Base-by-base conservation (phyloP, 1,140 invertebrate genomes). In the Streblospio benedicti region DNA sequence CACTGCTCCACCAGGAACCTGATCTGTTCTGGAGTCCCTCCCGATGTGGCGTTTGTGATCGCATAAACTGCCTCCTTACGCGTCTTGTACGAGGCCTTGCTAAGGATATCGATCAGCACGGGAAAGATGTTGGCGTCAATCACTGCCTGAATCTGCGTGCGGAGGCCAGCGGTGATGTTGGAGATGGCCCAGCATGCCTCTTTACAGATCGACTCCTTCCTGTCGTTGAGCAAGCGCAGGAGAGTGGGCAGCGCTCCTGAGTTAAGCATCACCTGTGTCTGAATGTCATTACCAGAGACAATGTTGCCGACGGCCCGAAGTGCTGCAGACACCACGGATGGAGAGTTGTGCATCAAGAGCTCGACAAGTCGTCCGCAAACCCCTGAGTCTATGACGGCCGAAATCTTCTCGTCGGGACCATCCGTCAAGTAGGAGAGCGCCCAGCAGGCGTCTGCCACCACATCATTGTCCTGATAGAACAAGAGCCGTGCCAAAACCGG, bases 101-200 rank as follows among this genome's bases (percentile, higher is more conserved):
- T 84, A 70, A 97, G 83, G 63, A 97, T 90, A 53, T 93, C 87
- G 67, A 97, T 93, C 35, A 97, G 79, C 49, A 87, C 83, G 3
- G 92, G 92, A 71, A 97, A 94, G 67, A 97, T 93, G 69, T 94
- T 91, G 23, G 90, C 89, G 80, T 97, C 92, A 68, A 97, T 93
- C 5, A 97, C 91, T 63, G 89, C 87, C 87, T 90, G 89, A 66
- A 95, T 93, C 81, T 97, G 95, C 67, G 86, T 84, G 49, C 88
- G 84, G 80, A 97, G 97, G 50, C 95, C 94, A 55, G 94, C 94
- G 2, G 94, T 96, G 53, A 98, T 96, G 79, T 98, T 98, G 38
- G 93, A 97, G 64, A 98, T 87, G 44, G 94, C 96, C 94, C 95
- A 98, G 74, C 93, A 97, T 4, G 93, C 91, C 79, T 98, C 95